Evolutionary conservation across 2,113 vertebrate species (phyloP), one percentile per base, ranked within the genome.

Genomic region (Smithornis capensis): DNA sequence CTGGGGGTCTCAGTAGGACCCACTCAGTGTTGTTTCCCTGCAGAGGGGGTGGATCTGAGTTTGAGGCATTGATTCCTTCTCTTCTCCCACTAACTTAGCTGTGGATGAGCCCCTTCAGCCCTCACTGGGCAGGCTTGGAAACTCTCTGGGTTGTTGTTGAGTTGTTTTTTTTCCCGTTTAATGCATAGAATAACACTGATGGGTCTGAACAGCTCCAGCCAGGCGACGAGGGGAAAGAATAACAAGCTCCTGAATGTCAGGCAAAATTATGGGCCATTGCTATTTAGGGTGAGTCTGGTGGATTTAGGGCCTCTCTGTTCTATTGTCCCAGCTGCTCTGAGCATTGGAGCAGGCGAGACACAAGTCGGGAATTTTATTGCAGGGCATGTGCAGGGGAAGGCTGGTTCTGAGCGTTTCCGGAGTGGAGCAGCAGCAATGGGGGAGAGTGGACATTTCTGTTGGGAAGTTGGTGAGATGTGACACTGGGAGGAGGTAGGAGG

Each of bases 211-310:
- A 99, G 98, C 98, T 98, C 98, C 98, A 98, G 98, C 98, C 98
- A 98, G 98, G 98, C 99, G 98, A 98, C 98, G 98, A 98, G 97
- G 98, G 98, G 98, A 98, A 98, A 99, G 98, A 98, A 99, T 99
- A 99, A 99, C 98, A 99, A 98, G 98, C 98, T 98, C 96, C 97
- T 97, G 98, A 97, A 98, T 98, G 98, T 98, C 98, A 98, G 98
- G 97, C 97, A 42, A 97, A 98, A 99, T 99, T 98, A 98, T 98
- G 98, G 98, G 98, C 98, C 98, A 94, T 93, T 92, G 97, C 98
- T 98, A 96, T 99, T 99, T 99, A 98, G 98, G 98, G 98, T 98
- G 98, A 99, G 98, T 98, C 98, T 98, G 96, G 98, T 98, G 98
- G 98, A 98, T 99, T 99, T 98, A 98, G 98, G 98, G 98, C 98